These are phyloP conservation scores for Trichoplusia ni DNA, from an alignment of 1,140 invertebrate species.

Conservation along the genomic window DNA sequence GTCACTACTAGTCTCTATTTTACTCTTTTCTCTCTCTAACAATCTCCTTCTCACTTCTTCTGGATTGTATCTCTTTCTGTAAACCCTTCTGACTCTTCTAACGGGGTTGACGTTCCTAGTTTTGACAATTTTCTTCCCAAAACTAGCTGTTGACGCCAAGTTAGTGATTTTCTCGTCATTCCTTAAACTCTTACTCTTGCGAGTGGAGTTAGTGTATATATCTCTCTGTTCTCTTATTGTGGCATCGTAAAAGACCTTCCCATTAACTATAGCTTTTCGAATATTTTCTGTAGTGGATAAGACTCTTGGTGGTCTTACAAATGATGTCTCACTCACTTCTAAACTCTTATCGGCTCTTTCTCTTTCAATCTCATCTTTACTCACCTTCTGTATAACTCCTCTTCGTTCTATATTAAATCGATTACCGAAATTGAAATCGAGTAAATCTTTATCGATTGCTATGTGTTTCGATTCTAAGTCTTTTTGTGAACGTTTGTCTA, in stretches of 20 bases:
- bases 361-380: constrained; percentile 72
- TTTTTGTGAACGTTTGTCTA: constrained; percentile 73
- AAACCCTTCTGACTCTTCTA: constrained; percentile 68
- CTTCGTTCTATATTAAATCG: constrained; percentile 64
- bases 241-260: constrained; percentile 74
- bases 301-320: constrained; percentile 67
- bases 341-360: constrained; percentile 67
- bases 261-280: constrained; percentile 70
- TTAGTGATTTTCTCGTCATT: constrained; percentile 41
- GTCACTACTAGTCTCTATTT: constrained; percentile 39
- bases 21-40: constrained; percentile 69
- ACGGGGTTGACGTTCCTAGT: constrained; percentile 70
- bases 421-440: constrained; percentile 69
- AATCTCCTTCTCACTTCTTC: constrained; percentile 74
- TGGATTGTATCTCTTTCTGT: constrained; percentile 73
- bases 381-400: constrained; percentile 66
- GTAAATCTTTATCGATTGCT: constrained; percentile 63
- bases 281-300: constrained; percentile 71
- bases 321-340: constrained; percentile 74
- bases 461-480: constrained; percentile 70
- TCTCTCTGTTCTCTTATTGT: constrained; percentile 70
- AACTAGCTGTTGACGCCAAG: constrained; percentile 42
- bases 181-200: constrained; percentile 61
- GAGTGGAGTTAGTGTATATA: constrained; percentile 50
- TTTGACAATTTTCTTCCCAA: constrained; percentile 60